Evolutionary conservation across 2,797 vertebrate species (phyloP).

Genomic region (Champsocephalus gunnari): DNA sequence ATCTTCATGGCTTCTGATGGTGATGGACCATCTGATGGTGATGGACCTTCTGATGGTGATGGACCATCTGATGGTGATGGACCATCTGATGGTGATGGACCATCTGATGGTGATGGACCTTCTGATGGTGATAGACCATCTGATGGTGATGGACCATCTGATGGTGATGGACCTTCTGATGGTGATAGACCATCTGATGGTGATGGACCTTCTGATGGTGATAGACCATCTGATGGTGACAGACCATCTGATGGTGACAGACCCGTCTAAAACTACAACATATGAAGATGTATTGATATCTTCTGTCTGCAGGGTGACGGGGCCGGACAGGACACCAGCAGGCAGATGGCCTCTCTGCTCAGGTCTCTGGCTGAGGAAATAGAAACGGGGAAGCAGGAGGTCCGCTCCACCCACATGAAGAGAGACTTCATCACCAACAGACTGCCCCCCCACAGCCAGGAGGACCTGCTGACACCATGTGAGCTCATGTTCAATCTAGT

Average conservation of each 20-base stretch:
- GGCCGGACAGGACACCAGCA: conserved; percentile 42
- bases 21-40: too few species aligned
- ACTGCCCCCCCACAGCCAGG: conserved; percentile 85
- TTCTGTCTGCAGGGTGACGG: conserved; percentile 75
- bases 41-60: too few species aligned
- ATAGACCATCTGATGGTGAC: too few species aligned
- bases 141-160: too few species aligned
- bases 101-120: too few species aligned
- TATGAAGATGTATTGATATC: not conserved
- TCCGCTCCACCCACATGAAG: conserved; percentile 88
- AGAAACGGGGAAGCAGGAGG: conserved; percentile 73
- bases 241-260: too few species aligned
- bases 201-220: too few species aligned
- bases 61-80: too few species aligned
- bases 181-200: too few species aligned
- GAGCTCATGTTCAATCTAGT: not conserved
- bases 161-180: too few species aligned
- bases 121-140: too few species aligned
- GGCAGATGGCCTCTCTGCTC: conserved; percentile 81
- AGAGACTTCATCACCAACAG: conserved; percentile 90
- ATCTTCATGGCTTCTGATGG: not conserved
- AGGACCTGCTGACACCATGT: conserved; percentile 81
- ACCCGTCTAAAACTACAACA: not conserved
- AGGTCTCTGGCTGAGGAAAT: conserved; percentile 85
- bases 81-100: too few species aligned